Evolutionary conservation across 2,888 invertebrate species (phyloP), one percentile per base, ranked within the genome.

Genomic region (Andrena chrysosceles): DNA sequence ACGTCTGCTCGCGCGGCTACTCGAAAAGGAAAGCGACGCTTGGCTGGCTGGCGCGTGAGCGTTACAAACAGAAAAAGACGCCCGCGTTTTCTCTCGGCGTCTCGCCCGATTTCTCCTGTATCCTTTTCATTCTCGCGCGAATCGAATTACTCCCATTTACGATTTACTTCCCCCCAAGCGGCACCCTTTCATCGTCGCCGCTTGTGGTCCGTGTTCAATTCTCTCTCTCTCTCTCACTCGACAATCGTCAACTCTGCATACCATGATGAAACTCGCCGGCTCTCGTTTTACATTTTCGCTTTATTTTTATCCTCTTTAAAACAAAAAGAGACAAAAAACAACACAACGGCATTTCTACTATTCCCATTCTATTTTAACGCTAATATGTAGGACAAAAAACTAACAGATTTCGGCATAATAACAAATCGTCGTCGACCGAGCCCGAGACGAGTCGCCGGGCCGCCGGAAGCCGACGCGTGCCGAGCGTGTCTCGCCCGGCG

Each of bases 371-470:
- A 86, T 86, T 91, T 92, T 85, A 91, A 92, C 92, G 90, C 90
- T 93, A 92, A 92, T 91, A 91, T 88, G 91, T 90, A 89, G 87
- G 91, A 91, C 90, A 92, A 93, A 92, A 91, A 92, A 91, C 89
- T 92, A 93, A 93, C 93, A 93, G 92, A 92, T 93, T 92, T 91
- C 89, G 91, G 91, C 89, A 88, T 90, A 91, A 92, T 91, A 93
- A 93, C 92, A 92, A 93, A 90, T 90, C 89, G 83, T 85, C 87
- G 88, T 68, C 68, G 67, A 72, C 72, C 77, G 78, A 76, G 77
- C 75, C 71, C 81, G 76, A 81, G 81, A 64, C 10, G 59, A 26
- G 60, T 73, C 68, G 26, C 83, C 10, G 56, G 26, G 60, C 69
- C 71, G 26, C 83, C 84, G 67, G 75, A 56, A 13, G 56, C 10